Evolutionary conservation across 2,113 vertebrate species (phyloP), one percentile per base, ranked within the genome.

Genomic region (Physeter macrocephalus): DNA sequence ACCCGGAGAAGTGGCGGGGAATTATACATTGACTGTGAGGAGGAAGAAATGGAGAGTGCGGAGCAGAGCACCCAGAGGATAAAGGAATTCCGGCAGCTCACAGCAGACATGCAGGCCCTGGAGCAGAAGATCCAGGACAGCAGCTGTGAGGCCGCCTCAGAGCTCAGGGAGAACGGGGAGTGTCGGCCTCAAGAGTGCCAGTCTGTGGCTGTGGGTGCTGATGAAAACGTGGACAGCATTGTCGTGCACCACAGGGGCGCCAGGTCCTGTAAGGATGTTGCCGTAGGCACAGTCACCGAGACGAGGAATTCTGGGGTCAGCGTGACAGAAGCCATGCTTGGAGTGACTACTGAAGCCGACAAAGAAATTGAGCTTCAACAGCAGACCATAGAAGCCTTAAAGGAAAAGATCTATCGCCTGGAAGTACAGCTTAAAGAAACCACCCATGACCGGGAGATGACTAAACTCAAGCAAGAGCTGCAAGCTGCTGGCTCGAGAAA

Each of bases 341-440:
- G 99, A n/a, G 95, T 99, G 96, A 99, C 99, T 8, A 99, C 98
- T 0, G 99, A 99, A 74, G 99, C 97, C 0, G 99, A 99, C 97
- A 98, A 98, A 4, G 99, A 99, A 98, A 99, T 99, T 21, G 99
- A 99, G 95, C 99, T 99, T 83, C 99, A 99, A 95, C 99, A 99
- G 95, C 99, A 99, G 98, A 99, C 99, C 92, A 99, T 99, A 0
- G 99, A 99, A 49, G 98, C 99, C 13, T 98, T 99, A 62, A 99
- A 99, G 92, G 99, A 99, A 57, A 99, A 99, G 98, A 99, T 99
- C 95, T 99, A 99, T 96, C 99, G 99, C 66, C 97, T 99, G 67
- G 99, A 99, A 94, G 99, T 99, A 49, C 99, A 99, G 96, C 99
- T 99, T 83, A 99, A 99, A 85, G 99, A 99, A 98, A 99, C 99